These are phyloP conservation scores for Chinchilla lanigera DNA, from an alignment of 2,113 vertebrate species.

Conservation along the genomic window DNA sequence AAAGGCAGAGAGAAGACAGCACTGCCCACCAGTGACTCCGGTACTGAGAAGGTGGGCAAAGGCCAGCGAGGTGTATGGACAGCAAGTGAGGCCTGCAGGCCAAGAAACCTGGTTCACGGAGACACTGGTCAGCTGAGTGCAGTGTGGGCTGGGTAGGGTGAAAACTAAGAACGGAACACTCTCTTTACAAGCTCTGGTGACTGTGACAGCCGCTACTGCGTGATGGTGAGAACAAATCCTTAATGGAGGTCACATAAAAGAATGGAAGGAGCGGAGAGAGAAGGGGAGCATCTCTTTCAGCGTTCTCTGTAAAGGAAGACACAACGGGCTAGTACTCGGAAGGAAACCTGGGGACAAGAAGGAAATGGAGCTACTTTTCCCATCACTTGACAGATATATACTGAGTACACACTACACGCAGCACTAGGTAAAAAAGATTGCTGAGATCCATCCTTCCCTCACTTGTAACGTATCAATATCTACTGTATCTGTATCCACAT, in stretches of 20 bases:
- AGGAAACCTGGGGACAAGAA: neutral
- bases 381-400: neutral
- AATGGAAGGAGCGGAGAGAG: neutral
- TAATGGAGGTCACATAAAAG: neutral
- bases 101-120: neutral
- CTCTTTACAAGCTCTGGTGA: neutral
- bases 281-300: neutral
- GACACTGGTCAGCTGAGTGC: neutral
- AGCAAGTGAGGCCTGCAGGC: neutral
- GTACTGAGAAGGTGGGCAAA: neutral
- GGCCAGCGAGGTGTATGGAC: neutral
- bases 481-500: neutral
- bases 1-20: neutral
- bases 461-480: neutral
- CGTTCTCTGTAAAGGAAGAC: neutral
- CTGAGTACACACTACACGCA: neutral
- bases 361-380: too few species aligned
- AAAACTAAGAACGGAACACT: neutral
- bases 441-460: neutral
- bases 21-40: neutral
- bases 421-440: neutral
- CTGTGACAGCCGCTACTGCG: neutral
- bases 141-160: neutral
- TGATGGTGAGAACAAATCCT: neutral
- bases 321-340: neutral